Base-by-base conservation (phyloP, 1,140 invertebrate species). In the Drosophila nasuta region DNA sequence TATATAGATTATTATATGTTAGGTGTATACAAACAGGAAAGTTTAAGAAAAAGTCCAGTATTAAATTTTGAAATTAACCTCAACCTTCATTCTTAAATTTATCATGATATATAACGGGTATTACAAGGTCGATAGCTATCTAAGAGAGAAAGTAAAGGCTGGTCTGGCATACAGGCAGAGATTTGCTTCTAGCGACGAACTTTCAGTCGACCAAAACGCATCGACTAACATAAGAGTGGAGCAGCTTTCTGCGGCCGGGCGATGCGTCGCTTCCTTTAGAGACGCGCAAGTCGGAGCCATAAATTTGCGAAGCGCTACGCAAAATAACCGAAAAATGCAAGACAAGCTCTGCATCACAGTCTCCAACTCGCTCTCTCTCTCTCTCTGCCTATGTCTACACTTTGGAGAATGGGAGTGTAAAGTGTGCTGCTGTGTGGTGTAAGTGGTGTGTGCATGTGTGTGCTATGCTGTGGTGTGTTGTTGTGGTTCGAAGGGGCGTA, bases 311-410 rank as follows among this genome's bases (percentile, higher is more conserved):
- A 67, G 66, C 70, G 77, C 78, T 79, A 72, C 68, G 59, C 58
- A 76, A 89, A 89, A 81, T 79, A 73, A 77, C 77, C 78, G 59
- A 90, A 89, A 89, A 85, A 89, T 75, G 85, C 77, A 89, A 85
- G 86, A 75, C 81, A 85, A 85, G 80, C 70, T 77, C 64, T 71
- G 77, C 68, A 64, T 20, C 74, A 76, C 49, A 15, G 46, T n/a
- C 46, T 60, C 65, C 30, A 30, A 49, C 30, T 3, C 13, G 1
- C 1, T 33, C 30, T 51, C 49, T 3, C 20, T 1, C n/a, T 30
- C 7, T 10, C 28, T 54, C 3, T 33, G 5, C 4, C 28, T 54
- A 28, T 6, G 5, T 54, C 11, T 54, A 1, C 51, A 45, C 48
- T 25, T 28, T 45, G 3, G 28, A 57, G 41, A 54, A 65, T 17